These are phyloP conservation scores for Scaptomyza graminum DNA, from an alignment of 1,140 invertebrate genomes.

Conservation along the genomic window DNA sequence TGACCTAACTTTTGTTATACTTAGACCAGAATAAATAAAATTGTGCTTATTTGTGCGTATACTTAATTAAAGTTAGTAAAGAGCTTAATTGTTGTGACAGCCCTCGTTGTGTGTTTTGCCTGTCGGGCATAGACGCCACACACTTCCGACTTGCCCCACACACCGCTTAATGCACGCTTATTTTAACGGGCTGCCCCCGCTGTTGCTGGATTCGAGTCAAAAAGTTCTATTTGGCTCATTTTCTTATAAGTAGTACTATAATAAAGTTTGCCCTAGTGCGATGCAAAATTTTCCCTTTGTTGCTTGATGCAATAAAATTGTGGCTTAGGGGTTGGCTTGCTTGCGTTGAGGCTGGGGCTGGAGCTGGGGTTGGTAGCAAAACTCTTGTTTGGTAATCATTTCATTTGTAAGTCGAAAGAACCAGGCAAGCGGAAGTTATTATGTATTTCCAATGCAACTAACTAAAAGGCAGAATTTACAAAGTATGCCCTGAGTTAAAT, in stretches of 20 bases:
- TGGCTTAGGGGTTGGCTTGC: neutral
- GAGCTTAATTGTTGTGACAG: neutral
- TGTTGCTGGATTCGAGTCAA: conserved; percentile 14
- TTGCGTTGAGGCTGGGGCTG: no score
- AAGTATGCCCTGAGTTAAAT: conserved; percentile 41
- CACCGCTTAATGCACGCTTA: neutral
- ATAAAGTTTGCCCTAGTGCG: conserved; percentile 41
- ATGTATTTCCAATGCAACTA: conserved; percentile 52
- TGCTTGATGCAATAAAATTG: conserved; percentile 37
- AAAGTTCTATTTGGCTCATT: conserved; percentile 30
- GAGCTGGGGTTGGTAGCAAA: neutral
- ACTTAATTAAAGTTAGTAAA: neutral
- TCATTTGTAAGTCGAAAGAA: conserved; percentile 48
- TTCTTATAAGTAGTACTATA: conserved; percentile 29
- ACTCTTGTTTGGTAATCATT: conserved; percentile 37
- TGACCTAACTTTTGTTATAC: no score
- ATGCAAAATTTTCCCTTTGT: conserved; percentile 38
- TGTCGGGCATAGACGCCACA: conserved; percentile 28
- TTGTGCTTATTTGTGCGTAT: neutral
- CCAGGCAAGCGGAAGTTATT: conserved; percentile 53
- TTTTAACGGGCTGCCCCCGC: neutral
- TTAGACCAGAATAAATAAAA: no score
- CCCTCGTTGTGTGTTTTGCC: conserved; percentile 9
- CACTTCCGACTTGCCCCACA: neutral
- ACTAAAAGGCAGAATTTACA: conserved; percentile 40